phyloP scores from a whole-genome alignment of 2,888 invertebrate species.

The Himalopsyche japonica region DNA sequence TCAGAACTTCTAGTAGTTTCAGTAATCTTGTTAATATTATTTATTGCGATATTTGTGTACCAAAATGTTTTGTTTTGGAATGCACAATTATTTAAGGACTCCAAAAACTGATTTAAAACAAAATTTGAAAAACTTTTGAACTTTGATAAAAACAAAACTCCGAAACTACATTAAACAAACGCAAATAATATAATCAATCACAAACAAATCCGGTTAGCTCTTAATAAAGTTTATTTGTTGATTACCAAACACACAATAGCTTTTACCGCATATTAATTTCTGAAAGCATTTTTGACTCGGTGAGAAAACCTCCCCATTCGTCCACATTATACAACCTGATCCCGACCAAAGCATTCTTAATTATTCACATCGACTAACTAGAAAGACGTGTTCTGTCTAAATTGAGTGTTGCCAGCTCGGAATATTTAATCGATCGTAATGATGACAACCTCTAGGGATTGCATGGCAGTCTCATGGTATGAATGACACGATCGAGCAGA shows the following conservation, averaged over 20 bases:
- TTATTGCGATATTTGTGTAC: no score
- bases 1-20: no score
- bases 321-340: background rate
- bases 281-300: background rate
- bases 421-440: background rate
- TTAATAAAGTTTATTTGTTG: background rate
- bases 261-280: conserved; percentile 4
- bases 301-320: background rate
- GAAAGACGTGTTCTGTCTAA: conserved; percentile 31
- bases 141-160: no score
- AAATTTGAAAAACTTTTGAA: no score
- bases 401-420: conserved; percentile 17
- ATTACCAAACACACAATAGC: conserved; percentile 1
- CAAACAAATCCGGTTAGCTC: no score
- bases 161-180: no score
- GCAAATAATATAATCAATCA: no score
- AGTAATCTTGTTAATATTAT: no score
- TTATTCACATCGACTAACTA: conserved; percentile 33
- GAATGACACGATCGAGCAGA: background rate
- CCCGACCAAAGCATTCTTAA: conserved; percentile 25
- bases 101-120: no score
- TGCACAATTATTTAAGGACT: no score
- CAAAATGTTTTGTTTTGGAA: no score
- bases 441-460: background rate
- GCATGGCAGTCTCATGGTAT: background rate